Percentiles rank a stretch among this genome's conserved stretches.
These are phyloP conservation scores for Tachypleus tridentatus DNA, from an alignment of 1,140 invertebrate species.

Conservation along the genomic window DNA sequence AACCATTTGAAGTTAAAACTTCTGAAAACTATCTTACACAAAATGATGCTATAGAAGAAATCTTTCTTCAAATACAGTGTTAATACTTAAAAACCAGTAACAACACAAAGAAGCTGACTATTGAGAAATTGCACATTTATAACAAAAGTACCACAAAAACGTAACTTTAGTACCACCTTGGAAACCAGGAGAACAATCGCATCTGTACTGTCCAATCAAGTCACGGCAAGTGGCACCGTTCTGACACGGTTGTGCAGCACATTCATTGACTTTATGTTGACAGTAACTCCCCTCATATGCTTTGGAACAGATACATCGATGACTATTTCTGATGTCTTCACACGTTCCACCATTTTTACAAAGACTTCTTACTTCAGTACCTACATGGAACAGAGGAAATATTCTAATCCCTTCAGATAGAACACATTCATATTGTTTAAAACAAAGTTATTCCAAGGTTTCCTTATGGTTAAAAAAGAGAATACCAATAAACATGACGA, in stretches of 20 bases:
- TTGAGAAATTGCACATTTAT: too few relatives aligned
- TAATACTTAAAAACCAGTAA: too few relatives aligned
- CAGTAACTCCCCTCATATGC: constrained; percentile 85
- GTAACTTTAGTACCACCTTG: constrained; percentile 40
- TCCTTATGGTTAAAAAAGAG: too few relatives aligned
- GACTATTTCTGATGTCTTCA: constrained; percentile 79
- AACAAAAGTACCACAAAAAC: too few relatives aligned
- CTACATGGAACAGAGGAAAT: constrained; percentile 32
- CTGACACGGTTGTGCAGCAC: constrained; percentile 58
- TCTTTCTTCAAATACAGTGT: too few relatives aligned
- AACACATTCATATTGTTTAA: too few relatives aligned
- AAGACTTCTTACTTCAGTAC: constrained; percentile 53
- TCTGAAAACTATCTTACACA: too few relatives aligned
- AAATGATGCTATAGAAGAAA: too few relatives aligned
- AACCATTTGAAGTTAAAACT: too few relatives aligned
- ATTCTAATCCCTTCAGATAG: not conserved
- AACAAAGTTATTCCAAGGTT: too few relatives aligned
- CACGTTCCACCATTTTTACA: constrained; percentile 87
- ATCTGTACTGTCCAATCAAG: constrained; percentile 76
- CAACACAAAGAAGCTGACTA: too few relatives aligned
- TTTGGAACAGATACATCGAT: constrained; percentile 69
- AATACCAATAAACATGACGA: too few relatives aligned
- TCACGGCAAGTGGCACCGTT: constrained; percentile 72
- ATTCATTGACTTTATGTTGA: constrained; percentile 77
- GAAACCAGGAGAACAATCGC: constrained; percentile 79